Conservation (phyloP, 2,113 vertebrate genomes). For the Melanerpes formicivorus region DNA sequence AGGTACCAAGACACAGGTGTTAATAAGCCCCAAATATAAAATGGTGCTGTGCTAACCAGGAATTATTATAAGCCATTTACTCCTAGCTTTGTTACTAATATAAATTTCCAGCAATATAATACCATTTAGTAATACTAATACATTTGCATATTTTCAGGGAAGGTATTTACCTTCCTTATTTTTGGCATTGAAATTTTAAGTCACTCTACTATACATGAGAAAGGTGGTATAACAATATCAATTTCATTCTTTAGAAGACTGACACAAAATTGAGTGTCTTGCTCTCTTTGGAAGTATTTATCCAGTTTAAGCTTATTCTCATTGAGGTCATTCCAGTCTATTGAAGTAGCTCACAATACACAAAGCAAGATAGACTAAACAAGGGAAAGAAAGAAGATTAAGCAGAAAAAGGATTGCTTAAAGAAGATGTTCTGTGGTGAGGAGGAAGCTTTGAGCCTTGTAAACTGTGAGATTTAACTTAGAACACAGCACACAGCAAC, state of each 20-base stretch:
- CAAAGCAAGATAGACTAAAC: constrained; percentile 31
- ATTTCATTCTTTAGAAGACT: neutral
- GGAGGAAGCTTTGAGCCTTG: neutral
- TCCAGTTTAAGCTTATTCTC: constrained; percentile 59
- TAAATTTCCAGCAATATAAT: neutral
- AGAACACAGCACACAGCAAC: neutral
- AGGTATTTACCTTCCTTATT: neutral
- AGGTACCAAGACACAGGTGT: neutral
- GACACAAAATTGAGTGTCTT: neutral
- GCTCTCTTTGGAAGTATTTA: constrained; percentile 17
- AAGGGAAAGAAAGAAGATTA: constrained; percentile 65
- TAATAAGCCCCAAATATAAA: neutral
- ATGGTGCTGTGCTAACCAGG: neutral
- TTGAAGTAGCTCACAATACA: constrained; percentile 23
- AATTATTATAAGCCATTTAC: neutral
- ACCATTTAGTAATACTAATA: neutral
- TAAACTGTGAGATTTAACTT: neutral
- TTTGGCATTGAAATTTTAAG: neutral
- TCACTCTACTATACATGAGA: neutral
- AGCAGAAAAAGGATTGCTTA: constrained; percentile 52
- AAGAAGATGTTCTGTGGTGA: constrained; percentile 35
- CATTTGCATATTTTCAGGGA: neutral
- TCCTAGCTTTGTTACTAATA: neutral
- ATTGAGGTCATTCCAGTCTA: constrained; percentile 46
- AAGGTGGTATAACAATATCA: neutral